Percentiles rank a stretch among this genome's conserved stretches.
These are phyloP conservation scores for Acropora tenuis DNA, from an alignment of 64 coral and sea anemone genomes.

Conservation along the genomic window DNA sequence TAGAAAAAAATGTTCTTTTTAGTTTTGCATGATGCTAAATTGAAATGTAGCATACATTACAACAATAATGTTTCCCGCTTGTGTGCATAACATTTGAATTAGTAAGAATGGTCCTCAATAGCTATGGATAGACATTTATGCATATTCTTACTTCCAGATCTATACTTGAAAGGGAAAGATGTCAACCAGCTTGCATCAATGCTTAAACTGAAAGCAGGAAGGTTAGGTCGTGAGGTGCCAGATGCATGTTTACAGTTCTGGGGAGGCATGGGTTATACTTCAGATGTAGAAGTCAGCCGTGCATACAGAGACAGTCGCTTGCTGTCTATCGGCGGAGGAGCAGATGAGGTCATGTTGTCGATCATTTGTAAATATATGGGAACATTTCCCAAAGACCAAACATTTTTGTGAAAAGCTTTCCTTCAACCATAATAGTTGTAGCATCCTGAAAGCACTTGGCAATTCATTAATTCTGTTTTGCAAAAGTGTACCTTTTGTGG, in stretches of 20 bases:
- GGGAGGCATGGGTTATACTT: slow-evolving; percentile 98
- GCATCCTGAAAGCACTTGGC: no score
- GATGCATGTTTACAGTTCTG: slow-evolving; percentile 97
- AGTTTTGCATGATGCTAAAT: no score
- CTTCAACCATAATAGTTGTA: neutral
- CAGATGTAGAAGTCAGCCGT: slow-evolving; percentile 87
- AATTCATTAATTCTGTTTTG: no score
- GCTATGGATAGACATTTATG: no score
- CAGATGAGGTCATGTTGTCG: slow-evolving; percentile 97
- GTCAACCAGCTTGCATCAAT: slow-evolving; percentile 92
- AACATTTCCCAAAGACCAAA: slow-evolving; percentile 64
- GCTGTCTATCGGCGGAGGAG: slow-evolving; percentile 95
- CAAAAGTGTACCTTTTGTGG: no score
- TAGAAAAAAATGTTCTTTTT: no score
- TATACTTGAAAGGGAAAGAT: slow-evolving; percentile 84
- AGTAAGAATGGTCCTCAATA: no score
- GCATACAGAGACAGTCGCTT: slow-evolving; percentile 81
- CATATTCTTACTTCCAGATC: slow-evolving; percentile 49
- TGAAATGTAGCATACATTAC: no score
- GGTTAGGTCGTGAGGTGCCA: slow-evolving; percentile 87
- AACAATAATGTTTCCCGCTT: no score
- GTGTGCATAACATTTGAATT: no score
- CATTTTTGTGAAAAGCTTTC: neutral
- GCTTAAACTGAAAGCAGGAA: slow-evolving; percentile 93
- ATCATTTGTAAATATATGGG: slow-evolving; percentile 97